A percentile compares a stretch with the other conserved stretches of the same genome.
Evolutionary conservation across 2,888 invertebrate genomes (phyloP).

Genomic region (Pecten maximus): DNA sequence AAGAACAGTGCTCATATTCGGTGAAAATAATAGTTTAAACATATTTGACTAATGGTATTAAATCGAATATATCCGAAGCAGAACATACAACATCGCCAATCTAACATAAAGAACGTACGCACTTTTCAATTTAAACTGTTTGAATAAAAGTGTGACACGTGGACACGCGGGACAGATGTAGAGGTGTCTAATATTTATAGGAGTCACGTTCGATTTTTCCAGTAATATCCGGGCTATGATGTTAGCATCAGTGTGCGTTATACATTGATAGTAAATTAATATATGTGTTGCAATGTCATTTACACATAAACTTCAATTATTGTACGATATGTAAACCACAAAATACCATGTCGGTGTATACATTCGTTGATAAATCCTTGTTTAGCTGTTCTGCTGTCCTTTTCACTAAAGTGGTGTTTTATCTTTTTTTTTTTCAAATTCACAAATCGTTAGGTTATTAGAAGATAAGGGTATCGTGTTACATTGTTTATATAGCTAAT

Average conservation of each 20-base stretch:
- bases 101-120: background rate
- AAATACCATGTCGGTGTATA: too few species aligned
- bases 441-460: background rate
- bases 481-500: background rate
- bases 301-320: background rate
- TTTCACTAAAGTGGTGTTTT: background rate
- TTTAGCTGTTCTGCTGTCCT: background rate
- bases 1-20: background rate
- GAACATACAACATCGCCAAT: background rate
- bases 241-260: too few species aligned
- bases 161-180: background rate
- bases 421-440: background rate
- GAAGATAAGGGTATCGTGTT: background rate
- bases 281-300: too few species aligned
- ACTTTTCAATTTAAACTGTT: background rate
- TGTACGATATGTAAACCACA: background rate
- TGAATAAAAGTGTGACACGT: background rate
- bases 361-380: background rate
- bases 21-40: background rate
- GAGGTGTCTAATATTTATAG: background rate
- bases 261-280: background rate
- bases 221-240: too few species aligned
- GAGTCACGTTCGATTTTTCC: too few species aligned
- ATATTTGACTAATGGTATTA: conserved; percentile 30
- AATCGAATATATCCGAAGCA: background rate